A percentile compares a stretch with the other conserved stretches of the same genome.
Conservation (phyloP, 2,113 vertebrate genomes). For the pig (Sus scrofa) region T2T-Sscrofa CM000817.6:166991001-166991500, state of each 20-base stretch:
- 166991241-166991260: not conserved
- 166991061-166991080: not conserved
- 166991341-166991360: not conserved
- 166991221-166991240: not conserved
- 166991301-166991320: not conserved
- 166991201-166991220: slow-evolving; percentile 2
- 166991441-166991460: not conserved
- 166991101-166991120: not conserved
- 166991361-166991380: not conserved
- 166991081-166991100: not conserved
- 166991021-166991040: not conserved
- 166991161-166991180: not conserved
- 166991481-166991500: not conserved
- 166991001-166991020: not conserved
- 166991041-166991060: not conserved
- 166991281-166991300: not conserved
- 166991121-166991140: not conserved
- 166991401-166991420: not conserved
- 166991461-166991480: not conserved
- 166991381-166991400: not conserved
- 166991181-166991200: not conserved
- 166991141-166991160: not conserved
- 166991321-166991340: not conserved
- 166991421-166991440: not conserved
- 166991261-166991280: not conserved